Evolutionary conservation across 2,888 invertebrate genomes (phyloP).

Genomic region (Drosophila testacea): DNA sequence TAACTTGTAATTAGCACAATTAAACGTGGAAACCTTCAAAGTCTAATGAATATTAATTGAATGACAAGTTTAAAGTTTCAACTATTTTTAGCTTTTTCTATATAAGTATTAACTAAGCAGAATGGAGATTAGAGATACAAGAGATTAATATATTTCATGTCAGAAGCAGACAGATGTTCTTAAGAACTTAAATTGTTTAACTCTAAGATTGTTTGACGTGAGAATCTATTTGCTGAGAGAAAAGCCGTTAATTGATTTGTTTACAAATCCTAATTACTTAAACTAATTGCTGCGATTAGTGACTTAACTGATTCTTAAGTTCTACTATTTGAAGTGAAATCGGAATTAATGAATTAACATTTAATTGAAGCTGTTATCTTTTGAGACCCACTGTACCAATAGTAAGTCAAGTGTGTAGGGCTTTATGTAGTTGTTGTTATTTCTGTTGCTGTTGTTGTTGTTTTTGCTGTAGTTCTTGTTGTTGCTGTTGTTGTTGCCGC

Average conservation of each 20-base stretch:
- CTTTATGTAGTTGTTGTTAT: slow-evolving; percentile 19
- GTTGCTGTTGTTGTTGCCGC: slow-evolving; percentile 17
- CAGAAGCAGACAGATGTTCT: neutral
- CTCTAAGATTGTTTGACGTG: slow-evolving; percentile 2
- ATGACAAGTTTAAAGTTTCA: neutral
- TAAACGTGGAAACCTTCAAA: slow-evolving; percentile 3
- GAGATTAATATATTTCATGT: neutral
- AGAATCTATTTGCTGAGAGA: slow-evolving; percentile 4
- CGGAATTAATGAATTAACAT: slow-evolving; percentile 36
- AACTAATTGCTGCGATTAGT: slow-evolving; percentile 35
- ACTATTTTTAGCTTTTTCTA: neutral
- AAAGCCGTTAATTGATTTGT: slow-evolving; percentile 25
- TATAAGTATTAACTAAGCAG: neutral
- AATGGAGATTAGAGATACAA: neutral
- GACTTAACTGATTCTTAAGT: slow-evolving; percentile 6
- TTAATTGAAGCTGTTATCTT: slow-evolving; percentile 41
- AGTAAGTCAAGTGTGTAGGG: slow-evolving; percentile 54
- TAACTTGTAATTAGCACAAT: slow-evolving; percentile 14
- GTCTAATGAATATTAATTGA: slow-evolving; percentile 4
- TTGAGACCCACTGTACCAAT: slow-evolving; percentile 34
- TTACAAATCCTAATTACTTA: slow-evolving; percentile 12
- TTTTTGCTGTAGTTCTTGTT: slow-evolving; percentile 19
- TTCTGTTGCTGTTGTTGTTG: slow-evolving; percentile 16
- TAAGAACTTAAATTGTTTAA: neutral
- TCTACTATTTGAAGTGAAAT: neutral